These are phyloP conservation scores for Cyprinodon diabolis DNA, from an alignment of 2,797 vertebrate genomes.

Conservation along the genomic window DNA sequence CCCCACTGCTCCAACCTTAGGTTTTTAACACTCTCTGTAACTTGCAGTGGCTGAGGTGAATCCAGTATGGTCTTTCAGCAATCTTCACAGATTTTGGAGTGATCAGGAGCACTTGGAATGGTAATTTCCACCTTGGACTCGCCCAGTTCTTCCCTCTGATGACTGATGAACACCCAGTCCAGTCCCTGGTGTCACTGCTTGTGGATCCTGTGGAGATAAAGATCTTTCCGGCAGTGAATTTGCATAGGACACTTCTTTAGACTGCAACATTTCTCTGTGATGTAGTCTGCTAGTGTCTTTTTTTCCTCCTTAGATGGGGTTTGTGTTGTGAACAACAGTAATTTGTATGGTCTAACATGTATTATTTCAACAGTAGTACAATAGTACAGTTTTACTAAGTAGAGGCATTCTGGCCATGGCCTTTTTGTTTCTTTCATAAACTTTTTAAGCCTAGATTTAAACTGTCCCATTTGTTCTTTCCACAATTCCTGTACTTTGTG, in stretches of 20 bases:
- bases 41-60: neutral
- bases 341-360: too few species aligned
- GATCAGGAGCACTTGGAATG: too few species aligned
- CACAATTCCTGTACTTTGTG: neutral
- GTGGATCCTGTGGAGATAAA: neutral
- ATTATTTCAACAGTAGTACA: too few species aligned
- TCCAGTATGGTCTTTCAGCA: too few species aligned
- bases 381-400: too few species aligned
- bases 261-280: neutral
- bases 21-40: too few species aligned
- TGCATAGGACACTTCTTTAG: neutral
- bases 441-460: neutral
- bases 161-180: neutral
- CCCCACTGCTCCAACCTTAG: too few species aligned
- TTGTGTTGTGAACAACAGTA: too few species aligned
- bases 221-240: neutral
- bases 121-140: neutral
- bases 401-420: too few species aligned
- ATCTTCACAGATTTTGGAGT: too few species aligned
- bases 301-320: neutral
- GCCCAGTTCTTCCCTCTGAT: neutral
- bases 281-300: neutral
- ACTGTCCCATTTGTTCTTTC: neutral
- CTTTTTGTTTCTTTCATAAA: too few species aligned
- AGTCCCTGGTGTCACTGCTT: neutral